These are phyloP conservation scores for Ips nitidus DNA, from an alignment of 1,140 invertebrate species.

Conservation along the genomic window DNA sequence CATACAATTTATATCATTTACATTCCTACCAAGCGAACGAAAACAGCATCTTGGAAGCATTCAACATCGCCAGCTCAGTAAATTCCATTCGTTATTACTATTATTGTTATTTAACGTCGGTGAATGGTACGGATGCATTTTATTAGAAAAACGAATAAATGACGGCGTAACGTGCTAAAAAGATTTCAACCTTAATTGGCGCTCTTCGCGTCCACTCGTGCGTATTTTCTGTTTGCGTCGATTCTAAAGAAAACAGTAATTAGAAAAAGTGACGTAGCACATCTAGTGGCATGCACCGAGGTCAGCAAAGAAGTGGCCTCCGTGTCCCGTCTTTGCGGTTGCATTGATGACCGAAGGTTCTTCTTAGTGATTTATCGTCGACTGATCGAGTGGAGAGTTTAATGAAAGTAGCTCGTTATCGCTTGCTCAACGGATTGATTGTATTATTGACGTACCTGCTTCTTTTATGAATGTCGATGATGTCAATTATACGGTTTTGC, in stretches of 20 bases:
- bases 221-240: conserved; percentile 13
- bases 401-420: conserved; percentile 4
- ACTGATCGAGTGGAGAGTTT: conserved; percentile 1
- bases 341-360: conserved; percentile 2
- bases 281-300: conserved; percentile 9
- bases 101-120: background rate
- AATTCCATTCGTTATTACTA: too few relatives aligned
- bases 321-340: conserved; percentile 1
- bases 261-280: conserved; percentile 17
- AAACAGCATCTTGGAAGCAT: too few relatives aligned
- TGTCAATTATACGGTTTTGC: too few relatives aligned
- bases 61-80: too few relatives aligned
- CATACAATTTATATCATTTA: background rate
- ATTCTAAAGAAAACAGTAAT: conserved; percentile 14
- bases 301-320: conserved; percentile 19
- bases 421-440: background rate
- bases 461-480: too few relatives aligned
- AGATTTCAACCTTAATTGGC: conserved; percentile 12
- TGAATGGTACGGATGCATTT: background rate
- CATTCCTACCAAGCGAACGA: background rate
- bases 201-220: conserved; percentile 11
- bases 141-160: background rate
- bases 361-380: conserved; percentile 7
- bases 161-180: conserved; percentile 3
- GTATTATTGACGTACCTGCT: background rate